These are phyloP conservation scores for Aphaenogaster rudis DNA, from an alignment of 1,140 invertebrate genomes.

Conservation along the genomic window DNA sequence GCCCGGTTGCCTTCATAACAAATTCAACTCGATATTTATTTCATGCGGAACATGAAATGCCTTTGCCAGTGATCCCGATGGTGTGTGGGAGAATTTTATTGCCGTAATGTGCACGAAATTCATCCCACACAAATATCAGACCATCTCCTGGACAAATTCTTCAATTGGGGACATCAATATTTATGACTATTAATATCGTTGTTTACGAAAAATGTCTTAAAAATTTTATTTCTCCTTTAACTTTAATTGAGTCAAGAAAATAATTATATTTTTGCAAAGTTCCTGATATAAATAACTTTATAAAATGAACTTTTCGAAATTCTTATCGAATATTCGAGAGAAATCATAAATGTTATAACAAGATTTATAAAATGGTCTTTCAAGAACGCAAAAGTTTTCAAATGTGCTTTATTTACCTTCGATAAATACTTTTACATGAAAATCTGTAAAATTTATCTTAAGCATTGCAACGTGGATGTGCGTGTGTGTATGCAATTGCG, in stretches of 20 bases:
- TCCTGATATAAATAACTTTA: neutral
- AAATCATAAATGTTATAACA: neutral
- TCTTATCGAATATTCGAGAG: neutral
- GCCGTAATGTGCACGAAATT: slow-evolving; percentile 43
- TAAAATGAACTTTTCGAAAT: neutral
- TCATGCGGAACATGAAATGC: slow-evolving; percentile 59
- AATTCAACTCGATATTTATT: slow-evolving; percentile 65
- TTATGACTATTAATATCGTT: neutral
- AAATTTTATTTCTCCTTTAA: neutral
- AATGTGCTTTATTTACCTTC: neutral
- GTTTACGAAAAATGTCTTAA: neutral
- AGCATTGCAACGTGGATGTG: neutral
- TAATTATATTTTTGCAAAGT: neutral
- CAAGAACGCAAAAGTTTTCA: neutral
- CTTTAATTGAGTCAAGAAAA: neutral
- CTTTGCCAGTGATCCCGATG: slow-evolving; percentile 26
- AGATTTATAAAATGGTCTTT: neutral
- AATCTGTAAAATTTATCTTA: neutral
- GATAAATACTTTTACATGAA: neutral
- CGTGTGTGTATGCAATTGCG: neutral
- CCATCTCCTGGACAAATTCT: neutral
- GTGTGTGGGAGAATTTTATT: slow-evolving; percentile 57
- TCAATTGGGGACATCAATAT: neutral
- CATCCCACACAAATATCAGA: slow-evolving; percentile 25
- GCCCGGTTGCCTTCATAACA: slow-evolving; percentile 48